Percentiles rank a stretch among this genome's conserved stretches.
These are phyloP conservation scores for Drosophila suboccidentalis DNA, from an alignment of 2,888 invertebrate species.

Conservation along the genomic window DNA sequence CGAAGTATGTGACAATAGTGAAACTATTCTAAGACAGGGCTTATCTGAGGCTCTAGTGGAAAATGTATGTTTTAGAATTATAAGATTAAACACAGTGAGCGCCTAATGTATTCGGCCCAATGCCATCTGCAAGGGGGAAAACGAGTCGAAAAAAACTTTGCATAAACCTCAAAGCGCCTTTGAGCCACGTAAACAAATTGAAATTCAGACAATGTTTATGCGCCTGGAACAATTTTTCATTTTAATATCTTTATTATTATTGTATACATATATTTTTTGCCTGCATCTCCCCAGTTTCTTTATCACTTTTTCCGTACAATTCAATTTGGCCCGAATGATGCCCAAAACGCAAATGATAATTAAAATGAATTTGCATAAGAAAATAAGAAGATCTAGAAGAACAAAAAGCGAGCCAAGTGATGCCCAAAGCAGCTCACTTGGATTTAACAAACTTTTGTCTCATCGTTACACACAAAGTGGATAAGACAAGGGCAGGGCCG, in stretches of 20 bases:
- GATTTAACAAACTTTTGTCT: constrained; percentile 38
- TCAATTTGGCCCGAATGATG: constrained; percentile 62
- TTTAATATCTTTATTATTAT: constrained; percentile 51
- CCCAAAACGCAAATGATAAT: constrained; percentile 67
- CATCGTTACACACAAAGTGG: constrained; percentile 2
- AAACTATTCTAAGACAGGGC: no score
- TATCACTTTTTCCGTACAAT: constrained; percentile 46
- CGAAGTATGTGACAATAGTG: no score
- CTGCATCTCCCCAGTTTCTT: background rate
- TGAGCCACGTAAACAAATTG: constrained; percentile 63
- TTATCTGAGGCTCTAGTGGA: no score
- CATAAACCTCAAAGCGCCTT: constrained; percentile 48
- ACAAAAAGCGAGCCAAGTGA: constrained; percentile 33
- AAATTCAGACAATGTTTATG: constrained; percentile 73
- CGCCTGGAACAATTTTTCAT: constrained; percentile 46
- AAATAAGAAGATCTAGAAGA: constrained; percentile 45
- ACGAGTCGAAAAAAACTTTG: constrained; percentile 30
- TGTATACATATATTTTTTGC: constrained; percentile 13
- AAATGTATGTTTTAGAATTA: no score
- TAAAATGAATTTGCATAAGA: constrained; percentile 78
- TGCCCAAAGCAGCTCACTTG: constrained; percentile 35
- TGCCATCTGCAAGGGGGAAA: background rate
- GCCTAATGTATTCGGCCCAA: constrained; percentile 6
- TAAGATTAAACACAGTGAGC: constrained; percentile 15
- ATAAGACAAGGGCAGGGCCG: background rate